Conservation (phyloP, 30 jellyfish, hydroid and myxozoan genomes). For the Chironex yamaguchii region DNA sequence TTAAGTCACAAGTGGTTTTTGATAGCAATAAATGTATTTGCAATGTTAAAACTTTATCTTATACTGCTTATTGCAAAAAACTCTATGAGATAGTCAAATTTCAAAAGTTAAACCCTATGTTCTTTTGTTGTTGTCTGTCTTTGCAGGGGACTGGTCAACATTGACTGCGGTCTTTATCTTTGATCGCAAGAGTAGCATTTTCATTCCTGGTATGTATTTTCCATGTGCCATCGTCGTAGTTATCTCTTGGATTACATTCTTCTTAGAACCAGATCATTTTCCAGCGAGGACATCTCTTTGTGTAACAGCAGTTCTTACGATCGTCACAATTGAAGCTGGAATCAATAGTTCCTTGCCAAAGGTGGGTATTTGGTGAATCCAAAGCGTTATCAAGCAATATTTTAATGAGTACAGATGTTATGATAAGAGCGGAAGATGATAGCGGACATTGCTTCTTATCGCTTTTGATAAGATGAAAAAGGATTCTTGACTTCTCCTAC, state of each 20-base stretch:
- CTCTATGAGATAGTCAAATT: no score
- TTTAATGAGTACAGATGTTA: not conserved
- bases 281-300: constrained; percentile 93
- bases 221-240: constrained; percentile 90
- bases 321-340: constrained; percentile 89
- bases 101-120: no score
- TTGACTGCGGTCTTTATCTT: constrained; percentile 64
- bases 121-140: no score
- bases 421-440: not conserved
- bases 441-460: no score
- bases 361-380: constrained; percentile 48
- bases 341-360: constrained; percentile 82
- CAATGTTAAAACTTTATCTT: no score
- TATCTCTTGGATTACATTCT: constrained; percentile 90
- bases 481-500: not conserved
- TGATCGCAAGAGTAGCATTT: constrained; percentile 78
- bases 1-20: no score
- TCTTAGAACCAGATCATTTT: constrained; percentile 82
- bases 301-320: constrained; percentile 82
- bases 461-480: no score
- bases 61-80: no score
- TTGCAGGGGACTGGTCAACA: constrained; percentile 91
- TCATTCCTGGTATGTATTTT: constrained; percentile 90
- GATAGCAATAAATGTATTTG: no score
- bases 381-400: not conserved